Evolutionary conservation across 2,888 invertebrate genomes (phyloP), one percentile per base, ranked within the genome.

Genomic region (Alloplasta piceator): DNA sequence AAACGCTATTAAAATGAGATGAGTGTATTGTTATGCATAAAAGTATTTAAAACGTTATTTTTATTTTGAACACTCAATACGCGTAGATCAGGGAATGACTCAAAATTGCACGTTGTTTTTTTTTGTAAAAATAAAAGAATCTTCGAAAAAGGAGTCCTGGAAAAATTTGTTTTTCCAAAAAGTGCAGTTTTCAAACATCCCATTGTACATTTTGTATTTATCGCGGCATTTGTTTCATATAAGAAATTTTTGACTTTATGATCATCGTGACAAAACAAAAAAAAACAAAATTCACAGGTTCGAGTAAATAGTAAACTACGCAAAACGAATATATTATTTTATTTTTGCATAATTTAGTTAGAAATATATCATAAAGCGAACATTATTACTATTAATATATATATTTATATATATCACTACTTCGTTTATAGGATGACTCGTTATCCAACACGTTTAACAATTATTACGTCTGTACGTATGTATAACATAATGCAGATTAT

Each of bases 321-420:
- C 71, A 72, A 84, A 89, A 89, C 86, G 86, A 90, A 90, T 89
- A 88, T 90, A 89, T 88, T 89, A 87, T 86, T 87, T 86, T 90
- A 72, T 76, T 90, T 89, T 84, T 85, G 82, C 86, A 87, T 88
- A 89, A 89, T 88, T 88, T 88, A 89, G 87, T 88, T 86, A 87
- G 85, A 91, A 90, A 90, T 86, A 84, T 85, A 86, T 89, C 81
- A 86, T 89, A 86, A 86, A 85, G 84, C 83, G 87, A 90, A 89
- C 84, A 87, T n/a, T n/a, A n/a, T n/a, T n/a, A n/a, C n/a, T n/a
- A n/a, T n/a, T n/a, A 50, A n/a, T n/a, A 14, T 50, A 50, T 12
- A 87, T 87, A 88, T 71, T 85, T 85, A 63, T 16, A 82, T 84
- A n/a, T 86, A 87, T 79, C 83, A 85, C 82, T 87, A 85, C 85